Percentiles rank a stretch among this genome's conserved stretches.
phyloP scores from a whole-genome alignment of 2,888 invertebrate species.

The Thereva nobilitata region DNA sequence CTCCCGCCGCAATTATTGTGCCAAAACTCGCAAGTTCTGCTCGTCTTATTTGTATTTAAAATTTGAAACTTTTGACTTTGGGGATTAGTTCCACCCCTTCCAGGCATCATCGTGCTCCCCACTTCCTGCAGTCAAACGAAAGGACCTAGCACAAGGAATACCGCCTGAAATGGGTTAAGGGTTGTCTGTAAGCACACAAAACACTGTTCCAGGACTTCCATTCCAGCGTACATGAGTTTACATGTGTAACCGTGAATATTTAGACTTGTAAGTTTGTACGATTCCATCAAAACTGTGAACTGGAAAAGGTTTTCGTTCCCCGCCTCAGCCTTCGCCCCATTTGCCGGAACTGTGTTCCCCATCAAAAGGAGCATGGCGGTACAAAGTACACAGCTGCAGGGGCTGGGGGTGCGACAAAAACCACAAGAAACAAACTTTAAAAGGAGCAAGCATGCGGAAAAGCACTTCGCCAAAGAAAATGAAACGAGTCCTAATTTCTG shows the following conservation, averaged over 20 bases:
- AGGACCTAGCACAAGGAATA: background rate
- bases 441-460: conserved; percentile 38
- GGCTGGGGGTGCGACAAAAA: background rate
- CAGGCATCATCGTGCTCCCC: conserved; percentile 17
- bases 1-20: conserved; percentile 28
- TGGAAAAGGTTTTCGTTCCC: conserved; percentile 6
- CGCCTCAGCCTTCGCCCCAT: conserved; percentile 5
- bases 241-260: conserved; percentile 17
- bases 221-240: conserved; percentile 13
- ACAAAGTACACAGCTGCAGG: background rate
- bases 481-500: conserved; percentile 35
- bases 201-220: background rate
- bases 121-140: background rate
- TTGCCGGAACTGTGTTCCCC: background rate
- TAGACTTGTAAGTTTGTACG: too few relatives aligned
- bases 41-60: conserved; percentile 31
- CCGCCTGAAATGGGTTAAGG: conserved; percentile 11
- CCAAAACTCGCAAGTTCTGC: conserved; percentile 1
- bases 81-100: conserved; percentile 7
- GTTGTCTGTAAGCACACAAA: conserved; percentile 3
- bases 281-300: conserved; percentile 18
- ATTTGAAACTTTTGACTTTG: conserved; percentile 35
- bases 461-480: conserved; percentile 37
- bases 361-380: background rate
- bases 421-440: conserved; percentile 35